Base-by-base conservation (phyloP, 53 echinoderm and acorn worm genomes). In the Holothuria scabra region DNA sequence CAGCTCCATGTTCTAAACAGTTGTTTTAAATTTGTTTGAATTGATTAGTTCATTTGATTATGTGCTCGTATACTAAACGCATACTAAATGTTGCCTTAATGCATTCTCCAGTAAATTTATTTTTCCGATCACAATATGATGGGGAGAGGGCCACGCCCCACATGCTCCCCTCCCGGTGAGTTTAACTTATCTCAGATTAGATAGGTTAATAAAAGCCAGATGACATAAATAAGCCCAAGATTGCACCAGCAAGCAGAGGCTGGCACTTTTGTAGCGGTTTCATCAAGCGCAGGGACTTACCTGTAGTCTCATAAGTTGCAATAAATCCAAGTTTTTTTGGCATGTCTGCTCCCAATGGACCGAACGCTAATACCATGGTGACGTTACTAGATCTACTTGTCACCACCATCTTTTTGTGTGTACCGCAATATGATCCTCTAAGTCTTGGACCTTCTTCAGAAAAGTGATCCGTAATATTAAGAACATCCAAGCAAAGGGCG, bases 341-440 rank as follows among this genome's bases (percentile, higher is more conserved):
- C 92, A 95, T 95, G 58, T 92, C 95, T 32, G 90, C 86, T 55
- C 88, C 92, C 29, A 90, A 82, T 16, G 80, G 60, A 58, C 92
- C 95, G 32, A 95, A 90, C 19, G 88, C 81, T 14, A 95, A 82
- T 23, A 64, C 69, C 38, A 95, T 56, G 28, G 90, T 95, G 49
- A 95, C 95, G 75, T 92, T 88, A 80, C 90, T 90, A 1, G 95
- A 95, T 38, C 92, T 88, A 68, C 90, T 87, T 10, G 84, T 95
- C 31, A 95, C 88, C 29, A 88, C 87, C 89, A 95, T 76, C 59
- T 92, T 83, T 9, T 60, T 88, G 64, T 88, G 82, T n/a, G 90
- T 84, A 28, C 95, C 95, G 88, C 95, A 95, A 85, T 91, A 95
- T 1, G 95, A 95, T 1, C 95, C 95, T 32, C 95, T 90, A 19